Conservation (phyloP, 2,113 vertebrate genomes). For the Gyps fulvus region DNA sequence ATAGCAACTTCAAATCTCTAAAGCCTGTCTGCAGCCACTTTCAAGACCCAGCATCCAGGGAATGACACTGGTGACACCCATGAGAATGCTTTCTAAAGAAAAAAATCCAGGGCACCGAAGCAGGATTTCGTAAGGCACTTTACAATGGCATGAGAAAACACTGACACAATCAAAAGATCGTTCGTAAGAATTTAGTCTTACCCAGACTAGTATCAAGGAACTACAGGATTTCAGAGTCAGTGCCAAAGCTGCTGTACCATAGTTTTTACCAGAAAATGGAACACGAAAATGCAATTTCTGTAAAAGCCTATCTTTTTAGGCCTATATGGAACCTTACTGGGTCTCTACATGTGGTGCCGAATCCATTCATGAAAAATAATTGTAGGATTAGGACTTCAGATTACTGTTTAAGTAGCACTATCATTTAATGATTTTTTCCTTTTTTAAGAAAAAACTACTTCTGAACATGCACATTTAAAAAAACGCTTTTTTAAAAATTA, state of each 20-base stretch:
- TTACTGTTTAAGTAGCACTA: fast-evolving
- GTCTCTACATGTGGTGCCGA: not conserved
- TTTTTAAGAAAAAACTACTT: not conserved
- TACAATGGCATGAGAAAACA: not conserved
- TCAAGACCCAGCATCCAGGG: not conserved
- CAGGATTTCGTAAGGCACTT: not conserved
- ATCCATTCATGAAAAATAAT: not conserved
- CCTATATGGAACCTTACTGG: fast-evolving
- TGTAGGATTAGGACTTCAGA: not conserved
- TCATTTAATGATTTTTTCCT: not conserved
- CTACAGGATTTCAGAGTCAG: not conserved
- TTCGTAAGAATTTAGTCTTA: not conserved
- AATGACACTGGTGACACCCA: not conserved
- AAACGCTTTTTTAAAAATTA: not conserved
- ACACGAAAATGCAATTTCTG: not conserved
- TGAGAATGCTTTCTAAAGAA: not conserved
- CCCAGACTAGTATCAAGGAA: not conserved
- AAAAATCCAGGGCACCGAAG: not conserved
- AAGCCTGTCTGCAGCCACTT: not conserved
- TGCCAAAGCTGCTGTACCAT: not conserved
- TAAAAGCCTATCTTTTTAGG: not conserved
- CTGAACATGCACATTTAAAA: not conserved
- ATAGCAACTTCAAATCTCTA: not conserved
- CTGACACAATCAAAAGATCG: not conserved
- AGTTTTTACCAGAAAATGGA: not conserved